phyloP scores from a whole-genome alignment of 2,113 vertebrate genomes.

The Orthonyx spaldingii region DNA sequence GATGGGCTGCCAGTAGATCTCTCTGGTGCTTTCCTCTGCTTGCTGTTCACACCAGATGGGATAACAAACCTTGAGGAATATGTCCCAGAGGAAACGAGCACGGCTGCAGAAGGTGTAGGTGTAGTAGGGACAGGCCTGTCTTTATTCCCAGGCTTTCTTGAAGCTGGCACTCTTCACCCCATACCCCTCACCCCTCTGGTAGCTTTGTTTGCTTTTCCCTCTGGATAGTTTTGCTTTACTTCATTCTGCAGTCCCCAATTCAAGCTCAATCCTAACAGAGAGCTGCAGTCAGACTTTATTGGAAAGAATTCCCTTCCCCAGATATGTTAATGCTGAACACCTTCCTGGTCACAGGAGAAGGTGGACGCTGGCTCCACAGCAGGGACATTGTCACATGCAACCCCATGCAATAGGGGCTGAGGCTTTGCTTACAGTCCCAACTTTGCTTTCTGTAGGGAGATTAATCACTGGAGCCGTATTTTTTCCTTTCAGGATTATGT shows the following conservation, averaged over 20 bases:
- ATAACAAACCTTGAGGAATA: neutral
- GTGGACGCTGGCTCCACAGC: neutral
- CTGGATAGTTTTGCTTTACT: neutral
- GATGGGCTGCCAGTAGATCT: neutral
- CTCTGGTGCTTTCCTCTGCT: neutral
- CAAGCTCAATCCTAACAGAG: neutral
- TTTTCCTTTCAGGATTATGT: neutral
- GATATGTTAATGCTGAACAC: neutral
- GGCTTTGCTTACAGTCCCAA: neutral
- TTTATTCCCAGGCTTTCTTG: neutral
- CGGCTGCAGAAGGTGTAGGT: neutral
- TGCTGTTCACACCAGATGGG: neutral
- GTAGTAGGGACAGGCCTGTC: neutral
- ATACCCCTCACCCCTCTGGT: rapidly evolving
- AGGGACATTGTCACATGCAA: neutral
- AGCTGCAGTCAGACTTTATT: neutral
- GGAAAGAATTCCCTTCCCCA: neutral
- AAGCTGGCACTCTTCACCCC: neutral
- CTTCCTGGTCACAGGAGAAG: neutral
- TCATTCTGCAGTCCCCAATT: neutral
- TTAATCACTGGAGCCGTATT: neutral
- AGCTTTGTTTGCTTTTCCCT: neutral
- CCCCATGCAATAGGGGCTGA: no score
- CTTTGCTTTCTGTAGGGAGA: neutral
- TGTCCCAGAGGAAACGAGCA: neutral